Conservation (phyloP, 2,113 vertebrate genomes). For the Chloroceryle aenea region DNA sequence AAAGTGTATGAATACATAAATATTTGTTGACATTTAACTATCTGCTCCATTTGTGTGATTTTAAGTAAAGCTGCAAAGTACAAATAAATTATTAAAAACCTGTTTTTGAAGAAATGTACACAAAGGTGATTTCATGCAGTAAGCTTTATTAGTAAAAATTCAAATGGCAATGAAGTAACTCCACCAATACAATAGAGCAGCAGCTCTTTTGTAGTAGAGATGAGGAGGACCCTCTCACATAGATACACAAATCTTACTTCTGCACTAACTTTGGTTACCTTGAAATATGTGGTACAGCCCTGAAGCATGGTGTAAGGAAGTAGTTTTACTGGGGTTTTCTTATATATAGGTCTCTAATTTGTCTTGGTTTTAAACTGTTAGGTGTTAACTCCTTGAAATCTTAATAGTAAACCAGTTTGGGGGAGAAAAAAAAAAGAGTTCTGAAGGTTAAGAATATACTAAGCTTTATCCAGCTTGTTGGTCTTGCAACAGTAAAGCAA, state of each 20-base stretch:
- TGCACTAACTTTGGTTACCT: not conserved
- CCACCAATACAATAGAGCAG: not conserved
- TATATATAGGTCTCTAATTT: not conserved
- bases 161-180: not conserved
- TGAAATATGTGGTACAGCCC: not conserved
- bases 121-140: not conserved
- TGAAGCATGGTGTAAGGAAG: not conserved
- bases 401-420: not conserved
- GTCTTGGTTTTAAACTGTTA: not conserved
- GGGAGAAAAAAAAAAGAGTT: not conserved
- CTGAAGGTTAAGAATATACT: not conserved
- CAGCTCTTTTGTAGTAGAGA: not conserved
- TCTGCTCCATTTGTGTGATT: not conserved
- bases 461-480: not conserved
- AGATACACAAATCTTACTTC: not conserved
- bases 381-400: not conserved
- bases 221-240: not conserved
- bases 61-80: not conserved
- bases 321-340: not conserved
- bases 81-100: not conserved
- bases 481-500: not conserved
- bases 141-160: not conserved
- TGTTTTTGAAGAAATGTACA: not conserved
- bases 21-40: not conserved
- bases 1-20: not conserved